Conservation (phyloP, 2,888 invertebrate genomes). For the Cyclophora albipunctata region DNA sequence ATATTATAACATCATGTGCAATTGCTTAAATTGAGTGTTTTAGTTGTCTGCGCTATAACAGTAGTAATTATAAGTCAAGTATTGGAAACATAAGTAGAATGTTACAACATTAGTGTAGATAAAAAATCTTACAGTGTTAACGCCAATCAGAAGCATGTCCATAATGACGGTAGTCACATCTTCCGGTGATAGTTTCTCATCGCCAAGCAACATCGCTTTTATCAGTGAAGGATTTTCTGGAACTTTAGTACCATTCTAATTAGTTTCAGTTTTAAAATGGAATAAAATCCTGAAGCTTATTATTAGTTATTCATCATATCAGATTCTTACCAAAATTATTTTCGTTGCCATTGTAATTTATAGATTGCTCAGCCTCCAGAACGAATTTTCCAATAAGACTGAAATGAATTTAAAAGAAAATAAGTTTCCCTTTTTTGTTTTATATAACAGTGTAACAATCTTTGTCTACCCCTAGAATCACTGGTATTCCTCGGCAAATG, state of each 20-base stretch:
- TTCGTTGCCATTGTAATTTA: conserved; percentile 26
- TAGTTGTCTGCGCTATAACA: too few relatives aligned
- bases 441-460: too few relatives aligned
- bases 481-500: too few relatives aligned
- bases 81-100: too few relatives aligned
- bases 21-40: too few relatives aligned
- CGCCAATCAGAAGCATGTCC: conserved; percentile 80
- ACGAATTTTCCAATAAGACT: conserved; percentile 78
- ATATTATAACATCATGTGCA: too few relatives aligned
- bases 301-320: too few relatives aligned
- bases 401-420: conserved; percentile 19
- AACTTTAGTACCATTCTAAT: conserved; percentile 13
- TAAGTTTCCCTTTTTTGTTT: too few relatives aligned
- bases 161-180: conserved; percentile 78
- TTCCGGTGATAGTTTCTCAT: conserved; percentile 72
- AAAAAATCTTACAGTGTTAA: conserved; percentile 70
- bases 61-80: too few relatives aligned
- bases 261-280: not conserved
- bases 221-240: conserved; percentile 49
- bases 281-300: not conserved
- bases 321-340: not conserved
- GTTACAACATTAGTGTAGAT: too few relatives aligned
- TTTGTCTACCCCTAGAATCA: too few relatives aligned
- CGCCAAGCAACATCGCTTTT: conserved; percentile 71
- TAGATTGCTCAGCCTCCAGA: conserved; percentile 58